Percentiles rank a stretch among this genome's conserved stretches.
phyloP scores from a whole-genome alignment of 2,797 vertebrate species.

The Paguma larvata region DNA sequence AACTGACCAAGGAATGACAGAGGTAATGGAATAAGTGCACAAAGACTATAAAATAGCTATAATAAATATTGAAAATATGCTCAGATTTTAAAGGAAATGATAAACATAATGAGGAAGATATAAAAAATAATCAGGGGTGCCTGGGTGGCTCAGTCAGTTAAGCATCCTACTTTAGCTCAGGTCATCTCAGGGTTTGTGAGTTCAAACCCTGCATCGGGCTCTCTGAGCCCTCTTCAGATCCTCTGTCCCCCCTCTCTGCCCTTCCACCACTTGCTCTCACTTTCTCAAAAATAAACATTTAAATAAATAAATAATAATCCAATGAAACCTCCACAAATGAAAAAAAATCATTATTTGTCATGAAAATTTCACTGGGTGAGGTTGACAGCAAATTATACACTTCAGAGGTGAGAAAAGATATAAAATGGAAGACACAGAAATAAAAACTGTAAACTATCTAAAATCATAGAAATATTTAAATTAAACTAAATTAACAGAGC shows the following conservation, averaged over 20 bases:
- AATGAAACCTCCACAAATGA: not conserved
- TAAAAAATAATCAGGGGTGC: not conserved
- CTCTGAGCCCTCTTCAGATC: too few relatives aligned
- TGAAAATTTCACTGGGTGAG: conserved; percentile 7
- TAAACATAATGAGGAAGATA: not conserved
- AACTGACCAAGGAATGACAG: not conserved
- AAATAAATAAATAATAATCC: not conserved
- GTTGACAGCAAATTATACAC: not conserved
- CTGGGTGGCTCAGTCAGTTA: too few relatives aligned
- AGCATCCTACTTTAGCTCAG: too few relatives aligned
- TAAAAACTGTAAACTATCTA: not conserved
- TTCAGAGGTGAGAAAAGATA: not conserved
- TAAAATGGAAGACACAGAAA: not conserved
- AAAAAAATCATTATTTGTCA: not conserved
- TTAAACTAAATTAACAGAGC: not conserved
- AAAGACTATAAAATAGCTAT: not conserved
- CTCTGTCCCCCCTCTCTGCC: too few relatives aligned
- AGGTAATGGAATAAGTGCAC: not conserved
- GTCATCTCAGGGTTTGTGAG: too few relatives aligned
- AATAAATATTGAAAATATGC: conserved; percentile 1
- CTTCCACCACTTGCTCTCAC: too few relatives aligned
- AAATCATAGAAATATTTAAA: not conserved
- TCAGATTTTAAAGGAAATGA: conserved; percentile 47
- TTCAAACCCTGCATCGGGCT: too few relatives aligned
- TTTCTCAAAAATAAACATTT: too few relatives aligned